Percentiles rank a stretch among this genome's conserved stretches.
These are phyloP conservation scores for Lordiphosa collinella DNA, from an alignment of 1,140 invertebrate genomes.

Conservation along the genomic window DNA sequence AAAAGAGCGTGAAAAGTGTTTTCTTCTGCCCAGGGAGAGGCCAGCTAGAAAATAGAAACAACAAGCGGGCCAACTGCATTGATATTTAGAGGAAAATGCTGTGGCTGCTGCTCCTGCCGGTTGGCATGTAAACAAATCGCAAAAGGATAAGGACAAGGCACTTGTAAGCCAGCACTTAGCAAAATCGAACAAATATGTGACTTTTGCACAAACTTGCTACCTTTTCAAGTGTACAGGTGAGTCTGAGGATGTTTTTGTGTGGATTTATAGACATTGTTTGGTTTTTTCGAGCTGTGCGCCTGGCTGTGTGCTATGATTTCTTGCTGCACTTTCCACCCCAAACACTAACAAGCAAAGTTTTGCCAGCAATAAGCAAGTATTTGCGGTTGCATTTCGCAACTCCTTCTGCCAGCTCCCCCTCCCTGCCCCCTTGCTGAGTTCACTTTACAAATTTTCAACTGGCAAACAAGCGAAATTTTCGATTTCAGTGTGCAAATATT, in stretches of 20 bases:
- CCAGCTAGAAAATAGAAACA: constrained; percentile 24
- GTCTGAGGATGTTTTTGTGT: constrained; percentile 7
- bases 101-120: constrained; percentile 14
- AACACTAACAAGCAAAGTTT: constrained; percentile 68
- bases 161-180: constrained; percentile 66
- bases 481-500: constrained; percentile 60
- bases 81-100: constrained; percentile 34
- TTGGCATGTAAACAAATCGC: constrained; percentile 62
- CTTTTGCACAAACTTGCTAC: constrained; percentile 55
- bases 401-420: neutral
- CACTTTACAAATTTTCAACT: constrained; percentile 60
- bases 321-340: constrained; percentile 41
- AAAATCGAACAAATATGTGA: constrained; percentile 67
- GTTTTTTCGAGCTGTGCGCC: constrained; percentile 17
- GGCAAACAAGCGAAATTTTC: constrained; percentile 54
- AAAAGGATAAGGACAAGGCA: constrained; percentile 64
- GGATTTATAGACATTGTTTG: constrained; percentile 64
- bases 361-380: constrained; percentile 59
- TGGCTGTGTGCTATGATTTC: constrained; percentile 48
- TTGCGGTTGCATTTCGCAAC: constrained; percentile 49
- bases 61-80: constrained; percentile 20
- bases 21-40: constrained; percentile 22
- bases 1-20: constrained; percentile 62
- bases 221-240: constrained; percentile 22
- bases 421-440: neutral